Base-by-base conservation (phyloP, 2,888 invertebrate species). In the Steromphala cineraria region DNA sequence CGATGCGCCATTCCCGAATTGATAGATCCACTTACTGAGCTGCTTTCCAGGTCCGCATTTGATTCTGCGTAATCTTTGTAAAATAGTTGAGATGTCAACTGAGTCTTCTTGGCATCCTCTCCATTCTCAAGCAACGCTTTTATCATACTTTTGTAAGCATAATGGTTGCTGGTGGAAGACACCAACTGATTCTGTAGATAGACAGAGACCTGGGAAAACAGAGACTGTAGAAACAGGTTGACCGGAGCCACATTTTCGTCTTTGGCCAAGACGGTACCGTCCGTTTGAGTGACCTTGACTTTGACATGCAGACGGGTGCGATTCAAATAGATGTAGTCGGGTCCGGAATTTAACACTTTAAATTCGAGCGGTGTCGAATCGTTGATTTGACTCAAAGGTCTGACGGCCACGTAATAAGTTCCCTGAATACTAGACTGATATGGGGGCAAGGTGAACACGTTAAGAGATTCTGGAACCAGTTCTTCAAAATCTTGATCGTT, bases 351-450 rank as follows among this genome's bases (percentile, higher is more conserved):
- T 15, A 0, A 13, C n/a, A 36, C 71, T n/a, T 40, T 15, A 71
- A 36, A 71, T 36, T 71, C 36, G 17, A 71, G 7, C 10, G 17
- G 40, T 4, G 31, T 17, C 7, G 31, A 5, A 40, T 71, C 71
- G 13, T 46, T 46, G 46, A 71, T 71, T 40, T 71, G 71, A 31
- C 71, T 71, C 2, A 17, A 13, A 3, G 40, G 71, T n/a, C 71
- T 15, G 10, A 71, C 71, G 15, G 36, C n/a, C 40, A 71, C 71
- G 46, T 17, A 71, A 10, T 71, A 71, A 71, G 13, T 15, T 71
- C n/a, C 13, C 36, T n/a, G 46, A n/a, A 71, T 31, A 19, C 71
- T 71, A 17, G 71, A n/a, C 71, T 71, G 71, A 71, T 71, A 71
- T 0, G 40, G 71, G 36, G 71, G 71, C 13, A 71, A 7, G 10